Conservation (phyloP, 2,888 invertebrate species). For the Macrostomum cliftonense region DNA sequence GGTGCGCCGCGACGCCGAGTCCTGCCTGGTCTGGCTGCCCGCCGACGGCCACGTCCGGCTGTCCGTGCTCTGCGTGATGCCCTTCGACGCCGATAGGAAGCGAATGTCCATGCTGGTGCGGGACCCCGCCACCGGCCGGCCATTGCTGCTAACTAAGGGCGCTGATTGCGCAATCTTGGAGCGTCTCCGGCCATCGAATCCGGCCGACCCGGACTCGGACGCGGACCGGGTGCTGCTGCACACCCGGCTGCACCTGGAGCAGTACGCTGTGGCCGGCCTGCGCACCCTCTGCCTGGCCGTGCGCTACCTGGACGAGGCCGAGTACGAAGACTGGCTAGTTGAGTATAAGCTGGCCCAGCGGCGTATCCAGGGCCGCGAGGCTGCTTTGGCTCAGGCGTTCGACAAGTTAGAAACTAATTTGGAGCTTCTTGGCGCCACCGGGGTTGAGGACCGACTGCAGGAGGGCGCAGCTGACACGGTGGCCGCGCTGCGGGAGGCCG, state of each 20-base stretch:
- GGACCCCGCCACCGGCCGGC: slow-evolving; percentile 41
- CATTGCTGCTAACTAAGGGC: slow-evolving; percentile 50
- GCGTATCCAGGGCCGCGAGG: no score
- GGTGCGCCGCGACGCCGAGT: slow-evolving; percentile 55
- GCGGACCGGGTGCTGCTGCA: slow-evolving; percentile 9
- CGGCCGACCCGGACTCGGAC: no score
- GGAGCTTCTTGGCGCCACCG: slow-evolving; percentile 48
- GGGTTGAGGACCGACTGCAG: slow-evolving; percentile 43
- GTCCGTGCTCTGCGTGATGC: slow-evolving; percentile 48
- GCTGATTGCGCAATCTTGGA: slow-evolving; percentile 41
- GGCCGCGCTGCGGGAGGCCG: slow-evolving; percentile 47
- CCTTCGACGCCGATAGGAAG: slow-evolving; percentile 77
- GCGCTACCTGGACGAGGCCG: no score
- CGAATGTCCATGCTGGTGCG: slow-evolving; percentile 85
- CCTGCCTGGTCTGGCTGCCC: slow-evolving; percentile 53
- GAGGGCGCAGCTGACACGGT: slow-evolving; percentile 79
- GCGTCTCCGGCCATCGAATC: no score
- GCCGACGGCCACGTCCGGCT: slow-evolving; percentile 35
- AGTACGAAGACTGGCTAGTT: no score
- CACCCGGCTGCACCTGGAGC: slow-evolving; percentile 51
- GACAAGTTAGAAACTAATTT: no score
- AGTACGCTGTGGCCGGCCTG: slow-evolving; percentile 61
- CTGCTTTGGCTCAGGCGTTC: no score
- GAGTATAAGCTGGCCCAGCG: no score
- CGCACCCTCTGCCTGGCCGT: slow-evolving; percentile 68